Evolutionary conservation across 2,888 invertebrate species (phyloP).

Genomic region (Orthosia gothica): DNA sequence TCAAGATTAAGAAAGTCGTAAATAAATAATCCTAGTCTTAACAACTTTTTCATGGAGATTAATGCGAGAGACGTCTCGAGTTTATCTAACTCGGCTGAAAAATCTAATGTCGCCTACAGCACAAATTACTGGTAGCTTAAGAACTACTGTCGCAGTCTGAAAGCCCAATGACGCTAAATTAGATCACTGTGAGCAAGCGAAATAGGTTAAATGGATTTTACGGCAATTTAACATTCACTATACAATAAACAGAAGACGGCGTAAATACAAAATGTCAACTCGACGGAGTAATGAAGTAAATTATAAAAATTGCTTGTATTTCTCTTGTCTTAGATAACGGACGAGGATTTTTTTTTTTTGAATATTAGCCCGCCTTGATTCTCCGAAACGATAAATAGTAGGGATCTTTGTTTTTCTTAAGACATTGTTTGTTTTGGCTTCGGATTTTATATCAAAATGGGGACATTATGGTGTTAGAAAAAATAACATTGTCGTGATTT

Average conservation of each 20-base stretch:
- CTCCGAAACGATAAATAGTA: constrained; percentile 64
- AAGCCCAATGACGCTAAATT: constrained; percentile 50
- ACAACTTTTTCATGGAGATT: constrained; percentile 52
- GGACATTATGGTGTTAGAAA: constrained; percentile 51
- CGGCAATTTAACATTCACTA: constrained; percentile 64
- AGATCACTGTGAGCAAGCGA: constrained; percentile 53
- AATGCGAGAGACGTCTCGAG: constrained; percentile 32
- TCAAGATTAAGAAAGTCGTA: constrained; percentile 42
- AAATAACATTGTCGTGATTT: constrained; percentile 59
- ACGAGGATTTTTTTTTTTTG: constrained; percentile 47
- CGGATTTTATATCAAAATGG: constrained; percentile 51
- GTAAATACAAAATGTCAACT: constrained; percentile 67
- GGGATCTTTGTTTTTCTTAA: constrained; percentile 62
- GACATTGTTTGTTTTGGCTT: constrained; percentile 65
- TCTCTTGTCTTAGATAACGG: constrained; percentile 63
- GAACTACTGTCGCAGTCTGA: constrained; percentile 25
- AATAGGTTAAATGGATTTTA: constrained; percentile 60
- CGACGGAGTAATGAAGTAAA: constrained; percentile 65
- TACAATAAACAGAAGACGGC: constrained; percentile 66
- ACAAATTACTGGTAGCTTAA: constrained; percentile 35
- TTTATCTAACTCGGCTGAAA: constrained; percentile 38
- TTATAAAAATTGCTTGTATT: constrained; percentile 71
- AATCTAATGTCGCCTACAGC: constrained; percentile 36
- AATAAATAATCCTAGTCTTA: constrained; percentile 56
- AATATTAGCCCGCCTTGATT: constrained; percentile 61